These are phyloP conservation scores for Polyommatus icarus DNA, from an alignment of 2,888 invertebrate genomes.

Conservation along the genomic window DNA sequence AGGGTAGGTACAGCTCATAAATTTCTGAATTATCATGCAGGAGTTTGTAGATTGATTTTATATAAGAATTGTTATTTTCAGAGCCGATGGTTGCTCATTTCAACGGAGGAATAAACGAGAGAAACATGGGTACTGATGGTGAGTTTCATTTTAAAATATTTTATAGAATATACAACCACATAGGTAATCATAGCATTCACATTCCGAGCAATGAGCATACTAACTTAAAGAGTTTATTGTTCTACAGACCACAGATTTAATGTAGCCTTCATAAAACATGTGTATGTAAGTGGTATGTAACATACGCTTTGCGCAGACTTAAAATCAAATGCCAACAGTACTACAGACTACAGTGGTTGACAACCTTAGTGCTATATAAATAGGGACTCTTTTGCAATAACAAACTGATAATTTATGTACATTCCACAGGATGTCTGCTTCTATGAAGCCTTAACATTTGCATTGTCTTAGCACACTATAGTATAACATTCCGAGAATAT, in stretches of 20 bases:
- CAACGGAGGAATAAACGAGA: constrained; percentile 61
- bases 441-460: constrained; percentile 45
- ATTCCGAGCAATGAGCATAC: background rate
- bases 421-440: constrained; percentile 49
- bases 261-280: constrained; percentile 1
- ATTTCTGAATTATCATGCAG: background rate
- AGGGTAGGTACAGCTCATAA: constrained; percentile 50
- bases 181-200: background rate
- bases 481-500: background rate
- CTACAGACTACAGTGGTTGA: background rate
- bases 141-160: constrained; percentile 46
- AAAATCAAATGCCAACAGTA: constrained; percentile 16
- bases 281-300: too few relatives aligned
- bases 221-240: background rate
- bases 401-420: constrained; percentile 58
- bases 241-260: background rate
- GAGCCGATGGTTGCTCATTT: constrained; percentile 67
- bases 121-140: constrained; percentile 60
- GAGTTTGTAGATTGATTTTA: background rate
- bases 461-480: constrained; percentile 41
- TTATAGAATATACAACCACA: background rate
- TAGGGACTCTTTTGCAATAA: background rate
- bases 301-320: background rate
- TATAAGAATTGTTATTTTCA: constrained; percentile 48
- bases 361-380: background rate